These are phyloP conservation scores for Periplaneta americana DNA, from an alignment of 1,140 invertebrate genomes.

Conservation along the genomic window DNA sequence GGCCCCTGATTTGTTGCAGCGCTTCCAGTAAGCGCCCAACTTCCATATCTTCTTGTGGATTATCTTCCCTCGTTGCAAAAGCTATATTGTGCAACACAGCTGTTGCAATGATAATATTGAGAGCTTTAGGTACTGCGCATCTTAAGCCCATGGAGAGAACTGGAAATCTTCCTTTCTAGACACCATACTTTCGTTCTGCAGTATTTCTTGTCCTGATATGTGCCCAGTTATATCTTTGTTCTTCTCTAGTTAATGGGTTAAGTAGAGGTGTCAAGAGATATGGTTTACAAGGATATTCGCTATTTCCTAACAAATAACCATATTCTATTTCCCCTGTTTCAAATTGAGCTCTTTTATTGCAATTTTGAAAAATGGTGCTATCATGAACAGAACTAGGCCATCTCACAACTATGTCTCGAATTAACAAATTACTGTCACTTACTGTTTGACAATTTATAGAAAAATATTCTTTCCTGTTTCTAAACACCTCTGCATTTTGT, in stretches of 20 bases:
- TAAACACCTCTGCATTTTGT: neutral
- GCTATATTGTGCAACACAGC: conserved; percentile 1
- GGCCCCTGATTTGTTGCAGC: too few relatives aligned
- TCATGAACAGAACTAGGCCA: neutral
- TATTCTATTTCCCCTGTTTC: neutral
- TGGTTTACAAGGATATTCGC: neutral
- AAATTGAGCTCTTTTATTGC: neutral
- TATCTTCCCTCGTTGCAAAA: too few relatives aligned
- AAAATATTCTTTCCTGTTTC: neutral
- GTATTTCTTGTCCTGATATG: conserved; percentile 23
- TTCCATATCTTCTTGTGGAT: too few relatives aligned
- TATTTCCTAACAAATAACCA: neutral
- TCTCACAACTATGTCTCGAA: neutral
- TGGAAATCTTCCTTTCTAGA: conserved; percentile 22
- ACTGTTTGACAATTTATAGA: neutral
- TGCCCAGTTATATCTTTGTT: conserved; percentile 16
- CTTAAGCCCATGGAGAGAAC: neutral
- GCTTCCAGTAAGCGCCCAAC: too few relatives aligned
- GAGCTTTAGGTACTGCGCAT: too few relatives aligned
- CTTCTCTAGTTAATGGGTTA: neutral
- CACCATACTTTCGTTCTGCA: conserved; percentile 21
- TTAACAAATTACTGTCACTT: neutral
- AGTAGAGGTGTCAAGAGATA: neutral
- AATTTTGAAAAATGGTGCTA: neutral
- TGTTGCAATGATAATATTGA: neutral